These are phyloP conservation scores for Strigamia maritima DNA, from an alignment of 2,888 invertebrate species.

Conservation along the genomic window DNA sequence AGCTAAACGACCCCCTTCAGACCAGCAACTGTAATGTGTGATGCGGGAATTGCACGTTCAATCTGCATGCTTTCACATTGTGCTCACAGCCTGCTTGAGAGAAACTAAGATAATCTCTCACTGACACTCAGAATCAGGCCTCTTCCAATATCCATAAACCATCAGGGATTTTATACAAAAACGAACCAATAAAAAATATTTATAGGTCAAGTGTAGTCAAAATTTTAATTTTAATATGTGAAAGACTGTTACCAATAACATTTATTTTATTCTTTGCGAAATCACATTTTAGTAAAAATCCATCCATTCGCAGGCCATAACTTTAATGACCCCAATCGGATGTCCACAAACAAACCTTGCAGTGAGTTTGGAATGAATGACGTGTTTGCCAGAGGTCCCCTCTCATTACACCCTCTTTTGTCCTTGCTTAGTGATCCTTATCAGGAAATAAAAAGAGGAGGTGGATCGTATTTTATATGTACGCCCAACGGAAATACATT, in stretches of 20 bases:
- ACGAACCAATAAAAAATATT: too few species aligned
- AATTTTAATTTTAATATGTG: too few species aligned
- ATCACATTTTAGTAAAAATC: too few species aligned
- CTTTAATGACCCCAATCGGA: neutral
- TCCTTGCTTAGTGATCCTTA: neutral
- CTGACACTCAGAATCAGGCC: neutral
- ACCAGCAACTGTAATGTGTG: neutral
- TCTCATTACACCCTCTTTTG: neutral
- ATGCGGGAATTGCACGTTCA: neutral
- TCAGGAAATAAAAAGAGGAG: neutral
- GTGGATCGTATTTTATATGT: neutral
- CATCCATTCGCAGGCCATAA: neutral
- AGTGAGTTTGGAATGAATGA: neutral
- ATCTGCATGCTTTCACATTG: neutral
- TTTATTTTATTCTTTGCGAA: too few species aligned
- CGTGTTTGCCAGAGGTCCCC: neutral
- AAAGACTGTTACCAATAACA: too few species aligned
- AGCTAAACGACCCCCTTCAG: neutral
- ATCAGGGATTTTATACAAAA: neutral
- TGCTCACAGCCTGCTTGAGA: neutral
- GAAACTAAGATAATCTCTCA: neutral
- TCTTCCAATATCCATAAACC: neutral
- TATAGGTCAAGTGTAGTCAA: too few species aligned
- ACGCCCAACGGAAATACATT: neutral
- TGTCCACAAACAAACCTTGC: neutral